A percentile compares a stretch with the other conserved stretches of the same genome.
These are phyloP conservation scores for Eunapius fragilis DNA, from an alignment of 37 sponge, comb jelly and placozoan genomes.

Conservation along the genomic window DNA sequence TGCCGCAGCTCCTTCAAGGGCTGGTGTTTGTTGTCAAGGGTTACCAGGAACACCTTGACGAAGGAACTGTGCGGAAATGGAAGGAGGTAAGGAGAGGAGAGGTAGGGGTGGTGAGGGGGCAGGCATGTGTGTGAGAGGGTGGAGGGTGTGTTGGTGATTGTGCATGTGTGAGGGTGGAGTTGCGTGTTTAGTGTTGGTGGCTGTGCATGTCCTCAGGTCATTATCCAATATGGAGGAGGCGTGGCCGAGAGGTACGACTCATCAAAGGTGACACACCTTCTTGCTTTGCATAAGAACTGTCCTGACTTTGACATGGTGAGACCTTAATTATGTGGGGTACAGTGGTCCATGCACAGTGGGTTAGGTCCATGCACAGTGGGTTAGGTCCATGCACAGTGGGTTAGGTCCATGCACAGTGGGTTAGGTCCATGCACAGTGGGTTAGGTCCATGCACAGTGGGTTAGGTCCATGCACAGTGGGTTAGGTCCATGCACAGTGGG, in stretches of 20 bases:
- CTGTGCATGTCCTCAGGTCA: conserved; percentile 45
- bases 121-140: too few species aligned
- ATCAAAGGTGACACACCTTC: conserved; percentile 63
- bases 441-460: too few species aligned
- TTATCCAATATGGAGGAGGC: conserved; percentile 63
- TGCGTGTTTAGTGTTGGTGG: too few species aligned
- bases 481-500: too few species aligned
- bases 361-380: too few species aligned
- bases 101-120: too few species aligned
- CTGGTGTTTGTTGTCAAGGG: conserved; percentile 56
- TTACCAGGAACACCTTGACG: conserved; percentile 62
- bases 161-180: neutral
- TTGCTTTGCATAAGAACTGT: conserved; percentile 69
- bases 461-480: too few species aligned
- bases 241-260: conserved; percentile 53
- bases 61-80: conserved; percentile 63
- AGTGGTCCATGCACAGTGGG: too few species aligned
- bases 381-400: too few species aligned
- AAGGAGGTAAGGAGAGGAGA: conserved; percentile 52
- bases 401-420: too few species aligned
- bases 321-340: too few species aligned
- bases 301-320: conserved; percentile 42
- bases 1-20: conserved; percentile 58
- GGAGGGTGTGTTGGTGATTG: neutral
- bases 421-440: too few species aligned